Evolutionary conservation across 2,113 vertebrate genomes (phyloP).

Genomic region (Pungitius pungitius): DNA sequence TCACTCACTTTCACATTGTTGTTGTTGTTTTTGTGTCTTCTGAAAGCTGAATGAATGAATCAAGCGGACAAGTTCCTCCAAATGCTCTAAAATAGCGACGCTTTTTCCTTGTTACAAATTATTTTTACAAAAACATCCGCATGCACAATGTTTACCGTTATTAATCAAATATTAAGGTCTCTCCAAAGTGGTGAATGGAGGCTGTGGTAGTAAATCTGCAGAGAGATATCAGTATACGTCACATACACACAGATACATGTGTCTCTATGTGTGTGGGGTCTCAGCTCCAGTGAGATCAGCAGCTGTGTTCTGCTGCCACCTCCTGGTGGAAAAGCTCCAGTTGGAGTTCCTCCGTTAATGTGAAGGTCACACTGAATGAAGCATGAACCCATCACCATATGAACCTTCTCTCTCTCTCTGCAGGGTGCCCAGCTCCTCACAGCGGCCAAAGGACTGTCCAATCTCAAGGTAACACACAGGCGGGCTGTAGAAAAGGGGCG

Average conservation of each 20-base stretch:
- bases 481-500: neutral
- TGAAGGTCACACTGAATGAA: neutral
- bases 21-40: neutral
- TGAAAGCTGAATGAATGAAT: neutral
- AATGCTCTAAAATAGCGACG: neutral
- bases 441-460: conserved; percentile 97
- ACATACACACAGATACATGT: neutral
- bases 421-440: conserved; percentile 95
- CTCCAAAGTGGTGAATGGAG: neutral
- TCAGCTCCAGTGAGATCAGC: neutral
- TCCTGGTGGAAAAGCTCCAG: conserved; percentile 6
- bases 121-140: neutral
- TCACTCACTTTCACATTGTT: neutral
- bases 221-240: neutral
- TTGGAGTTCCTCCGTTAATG: neutral
- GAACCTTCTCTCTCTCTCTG: neutral
- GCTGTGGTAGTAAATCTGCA: neutral
- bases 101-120: neutral
- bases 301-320: conserved; percentile 22
- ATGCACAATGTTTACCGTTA: neutral
- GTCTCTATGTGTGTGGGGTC: neutral
- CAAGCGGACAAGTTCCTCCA: neutral
- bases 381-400: neutral
- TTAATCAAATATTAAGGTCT: neutral
- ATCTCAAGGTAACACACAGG: conserved; percentile 88